These are phyloP conservation scores for Nanger granti DNA, from an alignment of 2,113 vertebrate genomes.

Conservation along the genomic window DNA sequence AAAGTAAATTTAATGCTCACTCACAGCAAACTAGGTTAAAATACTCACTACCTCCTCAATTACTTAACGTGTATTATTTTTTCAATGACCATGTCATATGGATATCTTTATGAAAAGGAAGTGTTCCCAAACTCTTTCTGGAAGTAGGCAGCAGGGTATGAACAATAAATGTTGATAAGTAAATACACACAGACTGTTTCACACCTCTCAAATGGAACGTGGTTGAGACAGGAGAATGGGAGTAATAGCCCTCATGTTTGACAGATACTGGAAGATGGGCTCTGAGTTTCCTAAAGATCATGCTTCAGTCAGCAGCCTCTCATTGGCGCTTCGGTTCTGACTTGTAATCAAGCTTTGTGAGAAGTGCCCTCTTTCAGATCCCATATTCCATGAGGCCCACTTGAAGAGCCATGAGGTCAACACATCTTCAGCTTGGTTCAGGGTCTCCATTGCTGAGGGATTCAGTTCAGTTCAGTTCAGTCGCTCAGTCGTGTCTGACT, in stretches of 20 bases:
- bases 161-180: not conserved
- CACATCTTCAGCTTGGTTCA: not conserved
- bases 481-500: too few relatives aligned
- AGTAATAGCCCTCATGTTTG: not conserved
- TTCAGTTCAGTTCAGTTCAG: too few relatives aligned
- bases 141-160: not conserved
- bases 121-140: not conserved
- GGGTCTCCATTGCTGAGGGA: not conserved
- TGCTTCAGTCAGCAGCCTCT: not conserved
- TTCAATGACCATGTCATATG: not conserved
- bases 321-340: not conserved
- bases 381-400: not conserved
- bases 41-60: not conserved
- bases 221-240: not conserved
- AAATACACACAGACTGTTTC: not conserved
- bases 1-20: not conserved
- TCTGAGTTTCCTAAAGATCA: not conserved
- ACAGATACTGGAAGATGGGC: not conserved
- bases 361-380: not conserved
- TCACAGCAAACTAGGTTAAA: not conserved
- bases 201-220: not conserved
- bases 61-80: not conserved
- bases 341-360: not conserved
- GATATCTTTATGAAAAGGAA: not conserved
- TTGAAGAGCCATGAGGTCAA: not conserved